Evolutionary conservation across 2,113 vertebrate species (phyloP).

Genomic region (Campylomormyrus tamandua): DNA sequence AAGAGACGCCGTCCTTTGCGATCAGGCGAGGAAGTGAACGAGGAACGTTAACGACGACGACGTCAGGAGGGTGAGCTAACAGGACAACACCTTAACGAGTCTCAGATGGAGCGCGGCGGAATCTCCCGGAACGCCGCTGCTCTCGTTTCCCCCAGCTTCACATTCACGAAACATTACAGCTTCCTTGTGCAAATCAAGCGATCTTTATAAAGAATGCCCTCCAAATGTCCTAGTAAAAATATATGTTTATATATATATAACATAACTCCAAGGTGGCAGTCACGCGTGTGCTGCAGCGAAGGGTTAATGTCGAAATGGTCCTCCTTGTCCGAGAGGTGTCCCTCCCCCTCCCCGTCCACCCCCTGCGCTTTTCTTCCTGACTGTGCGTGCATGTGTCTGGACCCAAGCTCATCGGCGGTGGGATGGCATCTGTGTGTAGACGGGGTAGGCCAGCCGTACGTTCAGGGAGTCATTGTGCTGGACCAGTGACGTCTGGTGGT

Average conservation of each 20-base stretch:
- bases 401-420: conserved; percentile 77
- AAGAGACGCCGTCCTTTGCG: background rate
- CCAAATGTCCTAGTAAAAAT: conserved; percentile 67
- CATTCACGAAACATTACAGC: conserved; percentile 92
- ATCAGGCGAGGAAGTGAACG: conserved; percentile 13
- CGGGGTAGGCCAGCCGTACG: conserved; percentile 84
- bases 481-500: conserved; percentile 90
- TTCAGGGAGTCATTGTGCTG: conserved; percentile 98
- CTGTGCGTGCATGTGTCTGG: conserved; percentile 9
- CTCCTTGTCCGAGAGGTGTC: background rate
- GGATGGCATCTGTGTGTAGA: conserved; percentile 87
- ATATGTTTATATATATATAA: conserved; percentile 37
- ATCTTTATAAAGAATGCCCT: conserved; percentile 98
- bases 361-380: conserved; percentile 7
- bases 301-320: conserved; percentile 37
- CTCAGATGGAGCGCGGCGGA: conserved; percentile 72
- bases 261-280: conserved; percentile 61
- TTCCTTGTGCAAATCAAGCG: conserved; percentile 99
- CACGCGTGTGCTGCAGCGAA: conserved; percentile 54
- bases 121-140: conserved; percentile 67
- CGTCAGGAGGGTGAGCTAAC: background rate
- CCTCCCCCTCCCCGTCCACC: background rate
- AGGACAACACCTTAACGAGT: conserved; percentile 36
- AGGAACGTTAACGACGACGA: background rate
- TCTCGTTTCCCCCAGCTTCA: conserved; percentile 73